Evolutionary conservation across 2,113 vertebrate species (phyloP), one percentile per base, ranked within the genome.

Genomic region (Cyphomyrus plagiostoma): DNA sequence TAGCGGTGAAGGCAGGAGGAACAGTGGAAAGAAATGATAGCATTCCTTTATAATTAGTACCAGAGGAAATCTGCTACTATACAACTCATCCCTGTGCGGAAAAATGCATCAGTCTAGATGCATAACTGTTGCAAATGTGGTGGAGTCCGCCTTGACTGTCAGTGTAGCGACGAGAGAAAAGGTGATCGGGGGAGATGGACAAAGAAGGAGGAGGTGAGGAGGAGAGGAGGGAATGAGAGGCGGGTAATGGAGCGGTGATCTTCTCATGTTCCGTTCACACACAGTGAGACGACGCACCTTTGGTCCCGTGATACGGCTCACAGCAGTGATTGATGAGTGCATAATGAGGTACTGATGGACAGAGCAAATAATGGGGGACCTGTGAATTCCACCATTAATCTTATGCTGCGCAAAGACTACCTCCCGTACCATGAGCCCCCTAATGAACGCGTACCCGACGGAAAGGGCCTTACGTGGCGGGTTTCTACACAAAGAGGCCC

Each of bases 41-140:
- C 48, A 80, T 87, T 87, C 89, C 35, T 77, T 48, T 83, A 19
- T 88, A 90, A 88, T 88, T 90, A 88, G 86, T 88, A 58, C 49
- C 89, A 90, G 89, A 70, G 39, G 89, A 90, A 87, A 83, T 62
- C 23, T 35, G 70, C 8, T 52, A 88, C 50, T 26, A 46, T 48
- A 50, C 70, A 48, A 52, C 92, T 91, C 90, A 86, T 93, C 91
- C 93, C 77, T 88, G 66, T 86, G 49, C 91, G 91, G 94, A 91
- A 46, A 91, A 91, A 84, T 23, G 0, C 52, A 0, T 0, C 10
- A 0, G 88, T 35, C 35, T 83, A 50, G 48, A 2, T 26, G 4
- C 17, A 84, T 2, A 45, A 23, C 45, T 58, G 5, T 50, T 91
- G 4, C 0, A 87, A 35, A 74, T 80, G 91, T 91, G 90, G 26